Base-by-base conservation (phyloP, 2,113 vertebrate genomes). In the Zosterops borbonicus region DNA sequence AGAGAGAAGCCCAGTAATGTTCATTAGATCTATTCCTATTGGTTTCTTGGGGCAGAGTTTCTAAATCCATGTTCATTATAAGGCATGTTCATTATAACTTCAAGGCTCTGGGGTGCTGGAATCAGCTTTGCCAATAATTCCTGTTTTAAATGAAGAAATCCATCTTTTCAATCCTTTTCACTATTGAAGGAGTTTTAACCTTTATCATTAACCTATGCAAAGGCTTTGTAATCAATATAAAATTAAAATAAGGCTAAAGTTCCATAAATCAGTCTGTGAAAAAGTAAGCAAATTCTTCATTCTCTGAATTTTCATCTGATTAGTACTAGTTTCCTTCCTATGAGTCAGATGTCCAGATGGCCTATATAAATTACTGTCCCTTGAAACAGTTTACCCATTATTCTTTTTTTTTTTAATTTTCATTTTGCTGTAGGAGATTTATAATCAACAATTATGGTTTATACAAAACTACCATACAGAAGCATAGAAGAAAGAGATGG, bases 141-240 rank as follows among this genome's bases (percentile, higher is more conserved):
- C 44, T 52, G 27, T 63, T 95, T 77, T 90, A 94, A 83, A 76
- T 90, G 10, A 76, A 93, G 75, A 93, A 96, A 95, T 94, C 74
- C 33, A 90, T 94, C 47, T 96, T 94, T 90, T 76, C 37, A 83
- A 63, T 85, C 35, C 35, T 90, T 90, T 91, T 77, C 24, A 41
- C 55, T 87, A 42, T 47, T 42, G 28, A 87, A 53, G 41, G 56
- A 71, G 68, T 92, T 94, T 47, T 83, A 83, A 93, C 82, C 75
- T 88, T 88, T 83, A 79, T 73, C 81, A 92, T 95, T 93, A 91
- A 91, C 92, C 63, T 95, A 80, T 95, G 84, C 77, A 87, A 91
- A 89, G 12, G 35, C 46, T 79, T 93, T 9, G 1, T 67, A 92
- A 95, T 96, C 94, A 88, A 74, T 96, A 70, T 6, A 94, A 94